phyloP scores from a whole-genome alignment of 2,888 invertebrate species.

The Electrophaes corylata region DNA sequence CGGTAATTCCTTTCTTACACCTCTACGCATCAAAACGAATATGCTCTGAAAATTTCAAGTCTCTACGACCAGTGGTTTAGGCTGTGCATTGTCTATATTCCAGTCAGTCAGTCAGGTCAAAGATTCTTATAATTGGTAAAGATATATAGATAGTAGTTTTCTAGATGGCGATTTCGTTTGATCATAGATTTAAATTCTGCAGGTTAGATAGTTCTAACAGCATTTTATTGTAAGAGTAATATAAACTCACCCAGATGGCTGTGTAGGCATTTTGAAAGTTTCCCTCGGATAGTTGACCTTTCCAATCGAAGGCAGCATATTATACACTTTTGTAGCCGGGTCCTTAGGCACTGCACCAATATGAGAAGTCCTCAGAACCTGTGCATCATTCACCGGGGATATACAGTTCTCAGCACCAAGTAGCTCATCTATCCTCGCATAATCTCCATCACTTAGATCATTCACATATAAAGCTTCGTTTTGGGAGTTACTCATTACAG shows the following conservation, averaged over 20 bases:
- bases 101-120: too few species aligned
- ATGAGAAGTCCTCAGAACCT: conserved; percentile 71
- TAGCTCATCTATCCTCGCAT: conserved; percentile 76
- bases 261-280: conserved; percentile 68
- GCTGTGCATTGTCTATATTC: too few species aligned
- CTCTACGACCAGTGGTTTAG: too few species aligned
- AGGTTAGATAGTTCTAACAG: not conserved
- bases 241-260: conserved; percentile 62
- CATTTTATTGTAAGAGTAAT: not conserved
- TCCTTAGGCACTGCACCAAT: conserved; percentile 63
- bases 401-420: conserved; percentile 75
- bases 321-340: conserved; percentile 60
- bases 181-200: too few species aligned
- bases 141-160: too few species aligned
- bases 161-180: too few species aligned
- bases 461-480: conserved; percentile 76
- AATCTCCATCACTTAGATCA: conserved; percentile 74
- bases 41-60: too few species aligned
- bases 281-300: conserved; percentile 72
- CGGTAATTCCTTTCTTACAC: too few species aligned
- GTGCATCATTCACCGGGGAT: conserved; percentile 68
- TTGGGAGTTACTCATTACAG: conserved; percentile 77
- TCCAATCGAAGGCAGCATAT: conserved; percentile 74
- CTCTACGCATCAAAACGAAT: too few species aligned
- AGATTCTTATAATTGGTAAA: too few species aligned